Conservation (phyloP, 2,113 vertebrate species). For the Caracal caracal region DNA sequence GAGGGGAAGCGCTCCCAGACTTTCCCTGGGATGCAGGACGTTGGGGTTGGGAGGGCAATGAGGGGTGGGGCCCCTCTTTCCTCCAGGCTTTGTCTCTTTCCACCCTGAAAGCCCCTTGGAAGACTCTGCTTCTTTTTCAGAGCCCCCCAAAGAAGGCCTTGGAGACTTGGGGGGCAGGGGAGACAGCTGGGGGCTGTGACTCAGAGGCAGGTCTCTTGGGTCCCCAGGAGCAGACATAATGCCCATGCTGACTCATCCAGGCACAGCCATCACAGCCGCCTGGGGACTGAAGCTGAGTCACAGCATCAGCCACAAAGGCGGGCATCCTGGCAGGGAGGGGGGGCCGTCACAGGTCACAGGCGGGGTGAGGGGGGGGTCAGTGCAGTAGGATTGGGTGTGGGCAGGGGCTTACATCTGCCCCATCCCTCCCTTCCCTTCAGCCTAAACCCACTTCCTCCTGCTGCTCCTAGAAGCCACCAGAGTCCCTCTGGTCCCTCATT, state of each 20-base stretch:
- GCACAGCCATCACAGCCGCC: neutral
- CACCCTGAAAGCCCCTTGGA: neutral
- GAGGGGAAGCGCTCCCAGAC: neutral
- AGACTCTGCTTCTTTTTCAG: neutral
- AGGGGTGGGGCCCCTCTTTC: neutral
- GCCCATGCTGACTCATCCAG: slow-evolving; percentile 54
- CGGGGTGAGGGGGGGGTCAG: neutral
- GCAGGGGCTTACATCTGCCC: neutral
- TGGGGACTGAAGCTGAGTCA: neutral
- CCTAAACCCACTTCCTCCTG: neutral
- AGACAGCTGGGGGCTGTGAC: neutral
- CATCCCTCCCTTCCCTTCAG: neutral
- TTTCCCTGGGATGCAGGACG: neutral
- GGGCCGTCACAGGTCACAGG: neutral
- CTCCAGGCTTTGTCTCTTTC: neutral
- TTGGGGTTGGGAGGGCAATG: neutral
- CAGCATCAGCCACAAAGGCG: neutral
- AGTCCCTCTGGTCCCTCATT: neutral
- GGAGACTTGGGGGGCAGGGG: neutral
- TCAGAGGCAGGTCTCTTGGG: slow-evolving; percentile 43
- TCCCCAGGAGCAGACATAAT: neutral
- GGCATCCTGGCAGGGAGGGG: neutral
- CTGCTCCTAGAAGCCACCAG: neutral
- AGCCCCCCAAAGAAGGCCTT: neutral
- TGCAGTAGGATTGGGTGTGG: neutral